Base-by-base conservation (phyloP, 2,888 invertebrate species). In the Hemicrepidius hirtus region DNA sequence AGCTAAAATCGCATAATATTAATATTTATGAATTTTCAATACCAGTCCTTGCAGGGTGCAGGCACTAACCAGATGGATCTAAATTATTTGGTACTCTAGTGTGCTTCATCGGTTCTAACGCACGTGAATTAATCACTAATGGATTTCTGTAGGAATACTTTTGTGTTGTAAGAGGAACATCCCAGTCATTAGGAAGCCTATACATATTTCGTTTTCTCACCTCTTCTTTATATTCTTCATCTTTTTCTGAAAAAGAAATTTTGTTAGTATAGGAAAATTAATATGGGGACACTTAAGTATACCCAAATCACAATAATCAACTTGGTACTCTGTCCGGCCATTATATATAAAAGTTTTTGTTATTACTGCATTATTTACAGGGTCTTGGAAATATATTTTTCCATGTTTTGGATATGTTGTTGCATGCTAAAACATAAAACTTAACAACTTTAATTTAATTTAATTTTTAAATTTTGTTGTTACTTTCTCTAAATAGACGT, bases 311-410 rank as follows among this genome's bases (percentile, higher is more conserved):
- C 91, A 89, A 78, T 83, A 92, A 81, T 92, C 92, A 0, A 88
- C 87, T 81, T 90, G 90, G 82, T 92, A 92, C 0, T 91, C 91
- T 0, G 90, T 88, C 77, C 89, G 88, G 7, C 74, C 73, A 53
- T 74, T 69, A 66, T 65, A 73, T 46, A 76, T 73, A 66, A 72
- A 71, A 16, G 24, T 16, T 50, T 57, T 62, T 24, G 18, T 46
- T 46, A 78, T 60, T 18, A 72, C 32, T 53, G 68, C 53, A 18
- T 75, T 74, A 44, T 76, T 49, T 24, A 75, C 21, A 1, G 71
- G 64, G 16, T 49, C 37, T 20, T 66, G 37, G 20, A 70, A 74
- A 40, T 74, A 50, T 9, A 69, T 62, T 32, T 62, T 37, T 24
- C 55, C 49, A 16, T 53, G 13, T 24, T 70, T 70, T 3, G 69